Base-by-base conservation (phyloP, 2,113 vertebrate species). In the Globicephala melas region DNA sequence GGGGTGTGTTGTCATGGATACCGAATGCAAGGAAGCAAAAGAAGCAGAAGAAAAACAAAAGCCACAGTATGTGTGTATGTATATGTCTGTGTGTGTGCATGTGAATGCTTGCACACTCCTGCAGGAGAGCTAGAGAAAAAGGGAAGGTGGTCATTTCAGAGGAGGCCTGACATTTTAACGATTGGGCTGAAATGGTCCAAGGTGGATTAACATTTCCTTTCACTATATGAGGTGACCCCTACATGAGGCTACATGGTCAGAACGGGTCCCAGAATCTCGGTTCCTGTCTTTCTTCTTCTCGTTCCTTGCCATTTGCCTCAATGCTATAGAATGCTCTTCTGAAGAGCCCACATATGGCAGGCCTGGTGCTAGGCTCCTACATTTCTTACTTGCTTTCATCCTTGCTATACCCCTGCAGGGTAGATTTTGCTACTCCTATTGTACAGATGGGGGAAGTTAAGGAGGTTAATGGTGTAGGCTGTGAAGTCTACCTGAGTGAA, bases 1-100 rank as follows among this genome's bases (percentile, higher is more conserved):
- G 77, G 60, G 83, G 50, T 83, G 44, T 11, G 55, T 96, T 96
- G 60, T 47, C 36, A 50, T 97, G 67, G 90, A 67, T 68, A 97
- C 41, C 41, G 79, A 76, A 85, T 53, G 31, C 38, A 93, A 62
- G 93, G 47, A 85, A 77, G 76, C 81, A 77, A 82, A 83, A 68
- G 82, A 74, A 77, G 17, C 71, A 65, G 76, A 65, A 91, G 41
- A n/a, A 77, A 55, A 44, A 47, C 41, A 53, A 85, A 95, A 81
- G 38, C 53, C 8, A 14, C 17, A 20, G 21, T 85, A 28, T 21
- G 41, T 77, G 31, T 44, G 1, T 76, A 63, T 31, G 31, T 31
- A 8, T 68, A 25, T 76, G 87, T 60, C 17, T 76, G 7, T 36
- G 65, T 67, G 31, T n/a, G 38, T 44, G 8, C 17, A 55, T 33